phyloP scores from a whole-genome alignment of 2,797 vertebrate genomes.

The Cryptoblepharus egeriae region DNA sequence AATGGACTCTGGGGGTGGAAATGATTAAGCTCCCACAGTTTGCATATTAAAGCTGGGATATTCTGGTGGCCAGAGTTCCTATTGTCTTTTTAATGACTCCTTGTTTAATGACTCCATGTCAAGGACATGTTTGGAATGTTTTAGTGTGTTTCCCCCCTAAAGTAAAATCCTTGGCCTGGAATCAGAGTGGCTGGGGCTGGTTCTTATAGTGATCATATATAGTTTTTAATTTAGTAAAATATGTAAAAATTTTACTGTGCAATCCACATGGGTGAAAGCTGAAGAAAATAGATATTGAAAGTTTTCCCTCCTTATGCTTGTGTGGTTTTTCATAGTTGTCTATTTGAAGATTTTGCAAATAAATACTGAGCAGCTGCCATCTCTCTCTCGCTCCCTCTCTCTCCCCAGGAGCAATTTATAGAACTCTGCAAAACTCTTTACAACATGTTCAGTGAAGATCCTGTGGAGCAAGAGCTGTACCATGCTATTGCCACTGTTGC shows the following conservation, averaged over 20 bases:
- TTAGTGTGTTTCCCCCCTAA: too few species aligned
- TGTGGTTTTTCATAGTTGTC: constrained; percentile 27
- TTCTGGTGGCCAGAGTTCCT: too few species aligned
- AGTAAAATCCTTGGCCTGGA: too few species aligned
- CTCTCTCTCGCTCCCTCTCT: constrained; percentile 33
- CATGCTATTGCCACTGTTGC: constrained; percentile 96
- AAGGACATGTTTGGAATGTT: too few species aligned
- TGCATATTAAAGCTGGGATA: too few species aligned
- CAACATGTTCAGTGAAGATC: constrained; percentile 97
- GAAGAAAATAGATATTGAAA: background rate
- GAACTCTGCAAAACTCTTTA: constrained; percentile 97
- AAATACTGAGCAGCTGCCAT: background rate
- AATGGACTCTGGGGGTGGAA: too few species aligned
- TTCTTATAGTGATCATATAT: too few species aligned
- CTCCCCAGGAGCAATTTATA: constrained; percentile 94
- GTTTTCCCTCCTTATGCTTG: background rate
- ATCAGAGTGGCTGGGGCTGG: too few species aligned
- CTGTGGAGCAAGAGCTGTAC: constrained; percentile 91
- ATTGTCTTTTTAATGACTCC: too few species aligned
- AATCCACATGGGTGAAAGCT: background rate
- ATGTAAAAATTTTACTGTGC: background rate
- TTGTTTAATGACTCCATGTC: too few species aligned
- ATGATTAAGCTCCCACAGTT: too few species aligned
- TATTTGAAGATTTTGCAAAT: background rate
- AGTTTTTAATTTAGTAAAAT: background rate